phyloP scores from a whole-genome alignment of 2,113 vertebrate species.

The Phyllostomus hastatus region DNA sequence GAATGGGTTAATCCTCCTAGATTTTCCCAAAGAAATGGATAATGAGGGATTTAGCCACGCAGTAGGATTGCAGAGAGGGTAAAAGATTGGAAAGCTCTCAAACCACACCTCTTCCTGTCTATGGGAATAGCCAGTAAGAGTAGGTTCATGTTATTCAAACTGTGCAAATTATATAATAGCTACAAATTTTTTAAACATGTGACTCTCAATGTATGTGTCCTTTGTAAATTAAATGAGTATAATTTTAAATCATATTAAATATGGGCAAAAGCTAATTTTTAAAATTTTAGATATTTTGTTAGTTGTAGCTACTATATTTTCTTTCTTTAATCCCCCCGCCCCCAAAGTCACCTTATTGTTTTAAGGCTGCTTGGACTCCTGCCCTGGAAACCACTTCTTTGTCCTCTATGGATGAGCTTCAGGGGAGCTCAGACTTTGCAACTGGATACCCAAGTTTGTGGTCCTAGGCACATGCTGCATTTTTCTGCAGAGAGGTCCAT shows the following conservation, averaged over 20 bases:
- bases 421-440: neutral
- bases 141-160: neutral
- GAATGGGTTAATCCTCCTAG: neutral
- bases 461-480: neutral
- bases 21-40: neutral
- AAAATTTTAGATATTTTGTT: neutral
- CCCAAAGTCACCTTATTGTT: neutral
- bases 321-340: neutral
- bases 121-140: neutral
- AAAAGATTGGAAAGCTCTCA: neutral
- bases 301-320: neutral
- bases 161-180: neutral
- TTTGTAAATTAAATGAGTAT: neutral
- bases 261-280: neutral
- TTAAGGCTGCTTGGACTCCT: neutral
- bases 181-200: neutral
- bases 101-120: neutral
- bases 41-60: neutral
- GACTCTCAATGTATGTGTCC: neutral
- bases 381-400: neutral
- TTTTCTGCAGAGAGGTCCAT: neutral
- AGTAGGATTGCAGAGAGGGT: neutral
- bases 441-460: neutral
- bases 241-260: neutral
- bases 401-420: neutral